Conservation (phyloP, 2,888 invertebrate genomes). For the Phortica magna region DNA sequence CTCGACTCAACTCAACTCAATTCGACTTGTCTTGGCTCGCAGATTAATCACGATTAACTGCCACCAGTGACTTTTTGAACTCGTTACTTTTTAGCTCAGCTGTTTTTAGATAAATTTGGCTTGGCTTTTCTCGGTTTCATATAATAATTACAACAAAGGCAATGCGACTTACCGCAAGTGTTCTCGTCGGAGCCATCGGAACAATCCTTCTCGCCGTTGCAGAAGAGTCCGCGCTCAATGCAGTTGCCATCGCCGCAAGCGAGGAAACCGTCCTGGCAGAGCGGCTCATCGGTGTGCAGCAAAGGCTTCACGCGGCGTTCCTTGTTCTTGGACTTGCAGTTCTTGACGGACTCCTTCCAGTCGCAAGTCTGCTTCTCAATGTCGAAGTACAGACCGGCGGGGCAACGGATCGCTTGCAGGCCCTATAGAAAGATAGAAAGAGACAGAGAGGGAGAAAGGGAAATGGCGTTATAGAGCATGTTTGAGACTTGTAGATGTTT, state of each 20-base stretch:
- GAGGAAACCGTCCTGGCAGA: conserved; percentile 91
- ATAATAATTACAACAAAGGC: background rate
- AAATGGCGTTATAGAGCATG: background rate
- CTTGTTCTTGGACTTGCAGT: conserved; percentile 93
- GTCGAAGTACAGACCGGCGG: conserved; percentile 94
- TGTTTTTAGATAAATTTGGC: background rate
- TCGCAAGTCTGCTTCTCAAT: conserved; percentile 97
- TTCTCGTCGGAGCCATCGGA: conserved; percentile 93
- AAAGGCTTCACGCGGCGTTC: conserved; percentile 92
- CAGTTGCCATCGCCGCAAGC: conserved; percentile 93
- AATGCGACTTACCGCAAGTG: conserved; percentile 86
- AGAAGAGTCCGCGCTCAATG: conserved; percentile 93
- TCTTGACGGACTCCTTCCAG: conserved; percentile 96
- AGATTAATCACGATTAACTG: too few relatives aligned
- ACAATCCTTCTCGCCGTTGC: conserved; percentile 95
- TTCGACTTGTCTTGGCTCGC: background rate
- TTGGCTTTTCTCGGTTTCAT: background rate
- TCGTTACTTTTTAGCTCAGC: background rate
- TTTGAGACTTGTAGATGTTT: background rate
- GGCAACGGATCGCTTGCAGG: conserved; percentile 94
- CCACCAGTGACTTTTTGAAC: background rate
- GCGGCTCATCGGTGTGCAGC: conserved; percentile 92
- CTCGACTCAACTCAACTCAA: background rate
- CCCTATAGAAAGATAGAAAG: conserved; percentile 81
- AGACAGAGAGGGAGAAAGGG: conserved; percentile 3